Evolutionary conservation across 2,113 vertebrate species (phyloP).

Genomic region (Seriola dumerili): DNA sequence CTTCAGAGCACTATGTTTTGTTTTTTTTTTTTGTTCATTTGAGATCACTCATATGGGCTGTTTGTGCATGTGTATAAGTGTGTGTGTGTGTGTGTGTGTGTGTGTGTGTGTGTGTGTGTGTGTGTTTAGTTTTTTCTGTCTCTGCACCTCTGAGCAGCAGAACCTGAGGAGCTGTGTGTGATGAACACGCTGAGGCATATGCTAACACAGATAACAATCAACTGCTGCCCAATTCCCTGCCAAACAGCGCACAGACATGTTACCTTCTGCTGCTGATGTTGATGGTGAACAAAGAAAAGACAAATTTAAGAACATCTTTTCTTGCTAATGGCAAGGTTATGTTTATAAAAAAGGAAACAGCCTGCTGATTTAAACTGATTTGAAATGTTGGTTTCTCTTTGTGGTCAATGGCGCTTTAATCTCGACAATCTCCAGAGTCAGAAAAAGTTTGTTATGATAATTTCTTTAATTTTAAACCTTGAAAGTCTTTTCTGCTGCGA

Average conservation of each 20-base stretch:
- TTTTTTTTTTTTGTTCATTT: not conserved
- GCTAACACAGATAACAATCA: constrained; percentile 72
- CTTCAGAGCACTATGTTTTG: no score
- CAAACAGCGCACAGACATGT: not conserved
- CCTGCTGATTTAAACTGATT: not conserved
- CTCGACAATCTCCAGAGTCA: not conserved
- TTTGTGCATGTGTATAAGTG: not conserved
- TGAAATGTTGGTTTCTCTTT: not conserved
- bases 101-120: no score
- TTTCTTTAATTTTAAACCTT: not conserved
- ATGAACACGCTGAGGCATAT: constrained; percentile 64
- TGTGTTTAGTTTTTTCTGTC: not conserved
- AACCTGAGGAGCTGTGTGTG: constrained; percentile 54
- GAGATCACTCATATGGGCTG: not conserved
- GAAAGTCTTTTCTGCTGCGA: not conserved
- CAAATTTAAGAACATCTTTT: not conserved
- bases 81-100: not conserved
- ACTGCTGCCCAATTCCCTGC: constrained; percentile 40
- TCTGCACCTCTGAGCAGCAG: constrained; percentile 35
- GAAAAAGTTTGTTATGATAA: not conserved
- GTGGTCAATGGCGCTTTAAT: not conserved
- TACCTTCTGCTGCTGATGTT: constrained; percentile 31
- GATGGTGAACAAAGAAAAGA: constrained; percentile 6
- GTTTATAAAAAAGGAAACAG: not conserved
- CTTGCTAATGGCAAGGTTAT: not conserved